phyloP scores from a whole-genome alignment of 2,888 invertebrate species.

The Drosophila macrothrix region DNA sequence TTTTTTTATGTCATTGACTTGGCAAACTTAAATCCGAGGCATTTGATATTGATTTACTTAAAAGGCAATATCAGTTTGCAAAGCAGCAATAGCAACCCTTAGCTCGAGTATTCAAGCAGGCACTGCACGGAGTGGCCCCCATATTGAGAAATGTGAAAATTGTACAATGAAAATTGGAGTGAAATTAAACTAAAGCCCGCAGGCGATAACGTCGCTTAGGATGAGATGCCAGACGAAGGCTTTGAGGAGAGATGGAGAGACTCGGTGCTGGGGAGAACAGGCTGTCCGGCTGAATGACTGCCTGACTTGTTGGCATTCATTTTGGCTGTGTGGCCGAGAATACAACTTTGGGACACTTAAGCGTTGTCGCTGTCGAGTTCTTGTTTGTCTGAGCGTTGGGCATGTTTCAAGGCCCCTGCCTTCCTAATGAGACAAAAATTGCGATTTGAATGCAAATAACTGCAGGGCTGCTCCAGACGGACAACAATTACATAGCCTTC shows the following conservation, averaged over 20 bases:
- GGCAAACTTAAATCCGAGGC: slow-evolving; percentile 76
- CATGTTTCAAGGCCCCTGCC: slow-evolving; percentile 54
- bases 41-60: slow-evolving; percentile 78
- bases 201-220: slow-evolving; percentile 59
- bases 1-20: slow-evolving; percentile 41
- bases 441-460: slow-evolving; percentile 81
- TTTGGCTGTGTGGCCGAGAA: slow-evolving; percentile 56
- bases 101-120: slow-evolving; percentile 25
- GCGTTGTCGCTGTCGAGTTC: slow-evolving; percentile 50
- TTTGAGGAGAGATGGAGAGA: not conserved
- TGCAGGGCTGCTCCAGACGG: slow-evolving; percentile 75
- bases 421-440: slow-evolving; percentile 77
- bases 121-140: slow-evolving; percentile 7
- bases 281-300: slow-evolving; percentile 46
- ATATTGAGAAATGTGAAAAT: slow-evolving; percentile 77
- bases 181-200: slow-evolving; percentile 77
- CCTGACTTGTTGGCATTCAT: slow-evolving; percentile 76
- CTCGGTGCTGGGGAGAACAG: slow-evolving; percentile 6
- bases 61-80: slow-evolving; percentile 76
- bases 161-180: slow-evolving; percentile 78
- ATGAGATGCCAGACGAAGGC: slow-evolving; percentile 16
- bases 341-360: slow-evolving; percentile 78
- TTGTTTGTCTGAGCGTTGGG: slow-evolving; percentile 38
- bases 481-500: slow-evolving; percentile 74
- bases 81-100: slow-evolving; percentile 59